Conservation (phyloP, 2,888 invertebrate species). For the Drosophila hamatofila region DNA sequence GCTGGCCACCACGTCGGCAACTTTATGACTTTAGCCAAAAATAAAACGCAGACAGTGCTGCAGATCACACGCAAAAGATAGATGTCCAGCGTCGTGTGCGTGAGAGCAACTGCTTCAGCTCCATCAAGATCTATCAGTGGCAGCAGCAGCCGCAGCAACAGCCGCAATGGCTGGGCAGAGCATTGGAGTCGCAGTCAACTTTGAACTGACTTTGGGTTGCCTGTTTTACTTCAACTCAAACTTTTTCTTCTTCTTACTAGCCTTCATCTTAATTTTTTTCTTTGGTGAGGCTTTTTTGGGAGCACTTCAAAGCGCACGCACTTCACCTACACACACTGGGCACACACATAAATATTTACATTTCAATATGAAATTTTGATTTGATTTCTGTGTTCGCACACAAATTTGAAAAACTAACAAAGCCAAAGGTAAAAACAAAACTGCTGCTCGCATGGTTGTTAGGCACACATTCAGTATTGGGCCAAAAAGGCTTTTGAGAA, state of each 20-base stretch:
- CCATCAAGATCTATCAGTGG: conserved; percentile 49
- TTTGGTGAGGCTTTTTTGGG: conserved; percentile 20
- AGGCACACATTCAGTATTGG: conserved; percentile 15
- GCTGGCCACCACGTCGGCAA: conserved; percentile 46
- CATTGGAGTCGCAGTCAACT: conserved; percentile 57
- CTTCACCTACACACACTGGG: conserved; percentile 59
- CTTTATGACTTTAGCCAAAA: conserved; percentile 77
- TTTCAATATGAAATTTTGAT: conserved; percentile 78
- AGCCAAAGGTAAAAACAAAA: conserved; percentile 43
- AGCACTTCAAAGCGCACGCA: conserved; percentile 76
- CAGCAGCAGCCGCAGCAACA: not conserved
- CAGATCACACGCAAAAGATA: conserved; percentile 66
- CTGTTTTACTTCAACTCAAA: conserved; percentile 50
- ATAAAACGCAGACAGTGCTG: conserved; percentile 72
- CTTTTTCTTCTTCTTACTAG: conserved; percentile 21
- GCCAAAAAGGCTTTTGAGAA: conserved; percentile 17
- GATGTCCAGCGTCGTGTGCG: conserved; percentile 61
- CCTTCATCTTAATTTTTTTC: not conserved
- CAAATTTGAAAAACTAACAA: conserved; percentile 64
- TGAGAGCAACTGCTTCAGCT: conserved; percentile 50
- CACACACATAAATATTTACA: conserved; percentile 73
- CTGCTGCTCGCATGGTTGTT: conserved; percentile 38
- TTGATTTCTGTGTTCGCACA: conserved; percentile 70
- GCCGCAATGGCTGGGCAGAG: not conserved
- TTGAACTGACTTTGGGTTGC: conserved; percentile 61